Percentiles rank a stretch among this genome's conserved stretches.
phyloP scores from a whole-genome alignment of 2,113 vertebrate genomes.

The Silurus meridionalis region DNA sequence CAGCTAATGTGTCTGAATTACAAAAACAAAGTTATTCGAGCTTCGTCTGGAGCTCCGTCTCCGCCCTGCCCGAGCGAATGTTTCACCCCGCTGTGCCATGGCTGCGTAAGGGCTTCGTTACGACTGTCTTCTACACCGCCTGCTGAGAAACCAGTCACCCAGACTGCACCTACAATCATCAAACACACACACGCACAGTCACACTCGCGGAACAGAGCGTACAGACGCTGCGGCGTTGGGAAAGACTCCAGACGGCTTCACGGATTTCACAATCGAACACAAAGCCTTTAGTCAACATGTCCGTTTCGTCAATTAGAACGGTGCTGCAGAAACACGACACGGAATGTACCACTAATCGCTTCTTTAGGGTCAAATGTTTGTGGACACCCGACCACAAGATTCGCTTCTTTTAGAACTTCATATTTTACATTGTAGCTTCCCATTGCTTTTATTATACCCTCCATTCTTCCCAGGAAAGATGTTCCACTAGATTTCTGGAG shows the following conservation, averaged over 20 bases:
- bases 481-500: too few relatives aligned
- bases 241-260: slow-evolving; percentile 36
- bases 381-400: too few relatives aligned
- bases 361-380: too few relatives aligned
- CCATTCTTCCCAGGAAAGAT: too few relatives aligned
- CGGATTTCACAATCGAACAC: neutral
- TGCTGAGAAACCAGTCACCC: slow-evolving; percentile 11
- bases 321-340: too few relatives aligned
- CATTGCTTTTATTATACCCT: too few relatives aligned
- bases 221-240: slow-evolving; percentile 1
- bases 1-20: neutral
- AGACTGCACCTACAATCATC: neutral
- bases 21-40: neutral
- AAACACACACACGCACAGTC: neutral
- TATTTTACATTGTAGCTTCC: too few relatives aligned
- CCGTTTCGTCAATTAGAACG: neutral
- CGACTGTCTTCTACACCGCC: neutral
- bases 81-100: neutral
- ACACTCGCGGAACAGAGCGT: slow-evolving; percentile 1
- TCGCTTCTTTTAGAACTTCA: too few relatives aligned
- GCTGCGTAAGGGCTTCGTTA: neutral
- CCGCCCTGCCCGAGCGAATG: neutral
- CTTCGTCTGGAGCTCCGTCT: neutral
- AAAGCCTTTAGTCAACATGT: neutral
- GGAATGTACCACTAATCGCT: too few relatives aligned